Percentiles rank a stretch among this genome's conserved stretches.
Conservation (phyloP, 2,888 invertebrate genomes). For the Vandiemenella viatica region DNA sequence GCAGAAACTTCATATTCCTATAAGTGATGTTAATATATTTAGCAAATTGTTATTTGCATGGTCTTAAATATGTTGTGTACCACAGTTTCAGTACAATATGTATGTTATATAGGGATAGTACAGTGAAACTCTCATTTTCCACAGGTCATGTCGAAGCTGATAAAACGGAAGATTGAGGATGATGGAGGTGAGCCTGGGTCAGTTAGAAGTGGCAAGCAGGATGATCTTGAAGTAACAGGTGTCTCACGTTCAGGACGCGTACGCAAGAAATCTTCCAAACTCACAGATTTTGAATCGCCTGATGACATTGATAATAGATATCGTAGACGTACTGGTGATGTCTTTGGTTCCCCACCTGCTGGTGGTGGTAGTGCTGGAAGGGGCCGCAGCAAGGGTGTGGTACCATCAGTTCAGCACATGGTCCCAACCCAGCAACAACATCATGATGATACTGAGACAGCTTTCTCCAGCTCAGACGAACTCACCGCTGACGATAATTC, state of each 20-base stretch:
- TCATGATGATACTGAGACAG: slow-evolving; percentile 2
- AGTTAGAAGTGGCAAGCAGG: too few species aligned
- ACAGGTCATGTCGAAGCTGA: too few species aligned
- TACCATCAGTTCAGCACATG: not conserved
- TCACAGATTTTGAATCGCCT: slow-evolving; percentile 83
- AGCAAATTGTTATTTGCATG: too few species aligned
- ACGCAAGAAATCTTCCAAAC: slow-evolving; percentile 85
- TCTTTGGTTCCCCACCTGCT: not conserved
- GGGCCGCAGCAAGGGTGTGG: not conserved
- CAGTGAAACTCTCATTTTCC: too few species aligned
- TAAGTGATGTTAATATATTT: too few species aligned
- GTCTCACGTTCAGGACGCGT: slow-evolving; percentile 81
- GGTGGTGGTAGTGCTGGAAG: not conserved
- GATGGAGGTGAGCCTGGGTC: too few species aligned
- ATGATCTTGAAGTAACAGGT: slow-evolving; percentile 52
- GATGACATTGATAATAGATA: slow-evolving; percentile 64
- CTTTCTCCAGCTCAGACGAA: slow-evolving; percentile 19
- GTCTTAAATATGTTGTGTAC: too few species aligned
- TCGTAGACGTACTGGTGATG: slow-evolving; percentile 27
- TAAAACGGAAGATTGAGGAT: too few species aligned
- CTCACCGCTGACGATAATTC: slow-evolving; percentile 22
- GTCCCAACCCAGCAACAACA: not conserved
- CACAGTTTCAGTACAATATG: too few species aligned
- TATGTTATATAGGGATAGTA: too few species aligned
- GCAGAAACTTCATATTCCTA: too few species aligned